phyloP scores from a whole-genome alignment of 2,888 invertebrate species.

The Cinara cedri region DNA sequence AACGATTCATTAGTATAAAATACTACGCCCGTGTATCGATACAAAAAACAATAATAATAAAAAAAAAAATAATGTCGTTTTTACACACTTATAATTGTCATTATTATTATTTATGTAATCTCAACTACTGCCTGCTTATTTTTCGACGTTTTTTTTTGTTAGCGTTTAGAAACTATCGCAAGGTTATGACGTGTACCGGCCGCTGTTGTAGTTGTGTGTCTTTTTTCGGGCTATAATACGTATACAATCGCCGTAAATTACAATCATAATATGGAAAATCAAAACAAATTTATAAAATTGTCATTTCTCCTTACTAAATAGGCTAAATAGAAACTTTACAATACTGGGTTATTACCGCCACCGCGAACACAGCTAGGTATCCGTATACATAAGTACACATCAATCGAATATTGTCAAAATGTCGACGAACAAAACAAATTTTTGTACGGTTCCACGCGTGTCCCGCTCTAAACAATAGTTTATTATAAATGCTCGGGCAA shows the following conservation, averaged over 20 bases:
- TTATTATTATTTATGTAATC: not conserved
- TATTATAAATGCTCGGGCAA: too few species aligned
- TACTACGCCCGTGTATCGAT: not conserved
- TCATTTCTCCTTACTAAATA: not conserved
- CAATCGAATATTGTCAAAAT: conserved; percentile 1
- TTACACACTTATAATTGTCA: not conserved
- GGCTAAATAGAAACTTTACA: not conserved
- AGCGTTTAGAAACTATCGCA: too few species aligned
- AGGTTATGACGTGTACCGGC: not conserved
- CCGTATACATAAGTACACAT: not conserved
- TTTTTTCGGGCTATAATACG: not conserved
- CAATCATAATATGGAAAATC: conserved; percentile 3
- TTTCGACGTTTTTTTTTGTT: too few species aligned
- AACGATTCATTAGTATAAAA: conserved; percentile 30
- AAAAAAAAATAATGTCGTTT: not conserved
- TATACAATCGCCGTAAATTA: not conserved
- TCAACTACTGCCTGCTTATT: not conserved
- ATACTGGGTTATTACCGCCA: not conserved
- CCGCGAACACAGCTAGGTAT: too few species aligned
- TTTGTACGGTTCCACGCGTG: too few species aligned
- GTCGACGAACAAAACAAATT: too few species aligned
- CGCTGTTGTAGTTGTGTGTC: not conserved
- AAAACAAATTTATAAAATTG: conserved; percentile 2
- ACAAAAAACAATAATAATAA: not conserved
- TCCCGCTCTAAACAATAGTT: too few species aligned